Percentiles rank a stretch among this genome's conserved stretches.
phyloP scores from a whole-genome alignment of 2,888 invertebrate species.

The Drosophila tripunctata region DNA sequence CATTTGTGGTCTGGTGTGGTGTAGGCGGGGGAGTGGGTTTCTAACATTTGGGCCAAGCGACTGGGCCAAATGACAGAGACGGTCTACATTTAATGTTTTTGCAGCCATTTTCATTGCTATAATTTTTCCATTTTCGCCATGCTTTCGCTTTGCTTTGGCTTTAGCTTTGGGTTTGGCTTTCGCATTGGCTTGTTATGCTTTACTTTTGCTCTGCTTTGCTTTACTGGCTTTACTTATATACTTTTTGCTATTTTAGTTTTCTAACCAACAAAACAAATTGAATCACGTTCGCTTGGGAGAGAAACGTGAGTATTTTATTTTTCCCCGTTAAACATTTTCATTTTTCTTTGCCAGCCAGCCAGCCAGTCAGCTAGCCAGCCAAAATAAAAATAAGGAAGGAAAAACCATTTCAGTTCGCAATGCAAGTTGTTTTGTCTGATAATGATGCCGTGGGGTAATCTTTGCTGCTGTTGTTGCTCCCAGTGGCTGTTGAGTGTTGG shows the following conservation, averaged over 20 bases:
- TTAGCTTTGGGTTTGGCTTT: conserved; percentile 36
- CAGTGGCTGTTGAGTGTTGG: conserved; percentile 63
- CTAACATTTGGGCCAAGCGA: conserved; percentile 31
- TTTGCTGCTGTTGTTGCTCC: conserved; percentile 26
- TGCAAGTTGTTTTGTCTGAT: conserved; percentile 72
- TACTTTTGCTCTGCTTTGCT: conserved; percentile 39
- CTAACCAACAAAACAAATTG: conserved; percentile 81
- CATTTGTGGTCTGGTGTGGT: background rate
- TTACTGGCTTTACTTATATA: conserved; percentile 57
- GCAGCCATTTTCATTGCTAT: conserved; percentile 46
- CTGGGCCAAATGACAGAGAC: conserved; percentile 29
- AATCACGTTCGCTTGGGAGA: conserved; percentile 78
- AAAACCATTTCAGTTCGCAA: conserved; percentile 33
- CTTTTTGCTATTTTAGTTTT: conserved; percentile 75
- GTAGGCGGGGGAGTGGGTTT: conserved; percentile 5
- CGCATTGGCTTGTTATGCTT: conserved; percentile 29
- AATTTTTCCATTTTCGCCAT: conserved; percentile 65
- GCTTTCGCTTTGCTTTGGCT: conserved; percentile 46
- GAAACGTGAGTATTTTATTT: conserved; percentile 81
- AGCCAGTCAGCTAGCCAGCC: conserved; percentile 12
- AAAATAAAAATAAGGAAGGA: conserved; percentile 12
- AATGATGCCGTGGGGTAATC: conserved; percentile 70
- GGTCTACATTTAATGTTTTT: conserved; percentile 52
- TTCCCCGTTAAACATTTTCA: conserved; percentile 76
- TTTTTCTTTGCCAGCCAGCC: conserved; percentile 55